Evolutionary conservation across 2,888 invertebrate species (phyloP), one percentile per base, ranked within the genome.

Genomic region (Phaedon cochleariae): DNA sequence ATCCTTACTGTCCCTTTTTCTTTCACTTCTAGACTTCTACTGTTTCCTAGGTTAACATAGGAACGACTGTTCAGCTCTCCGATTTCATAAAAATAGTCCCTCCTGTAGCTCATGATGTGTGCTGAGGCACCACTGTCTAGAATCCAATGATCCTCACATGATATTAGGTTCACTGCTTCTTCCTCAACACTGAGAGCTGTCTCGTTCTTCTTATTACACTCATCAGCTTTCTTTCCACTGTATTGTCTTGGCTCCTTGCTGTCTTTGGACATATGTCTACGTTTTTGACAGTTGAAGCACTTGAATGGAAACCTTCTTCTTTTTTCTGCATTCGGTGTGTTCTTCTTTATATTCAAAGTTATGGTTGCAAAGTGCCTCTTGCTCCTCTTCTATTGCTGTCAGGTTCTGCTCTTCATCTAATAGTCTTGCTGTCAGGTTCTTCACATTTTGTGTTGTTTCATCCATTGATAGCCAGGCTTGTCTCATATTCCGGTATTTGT

Each of bases 71-170:
- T 10, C 31, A 34, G 10, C 54, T 69, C 66, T 20, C 62, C 45
- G 18, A 68, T n/a, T 10, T 15, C 21, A 18, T 34, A 55, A 54
- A 69, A 74, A 29, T 37, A 67, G 6, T 72, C 69, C 49, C 34
- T 20, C 41, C 59, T 58, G 21, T 54, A 69, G 3, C 70, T 62
- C 71, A 74, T n/a, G n/a, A n/a, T 74, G 31, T 75, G 75, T 22
- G 66, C 62, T 1, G 74, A 77, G n/a, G 72, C 74, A 49, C 74
- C 77, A 57, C 73, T 75, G 58, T 76, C 74, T 63, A 73, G 54
- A 15, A 72, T 69, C 74, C 74, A 76, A 7, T 41, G 26, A n/a
- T 67, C 64, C 21, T 63, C 63, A 29, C 49, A n/a, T 29, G 52
- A 54, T 22, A 15, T 31, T 22, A 5, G 15, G 45, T 45, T 45